Conservation (phyloP, 1,140 invertebrate genomes). For the Vollenhovia emeryi region DNA sequence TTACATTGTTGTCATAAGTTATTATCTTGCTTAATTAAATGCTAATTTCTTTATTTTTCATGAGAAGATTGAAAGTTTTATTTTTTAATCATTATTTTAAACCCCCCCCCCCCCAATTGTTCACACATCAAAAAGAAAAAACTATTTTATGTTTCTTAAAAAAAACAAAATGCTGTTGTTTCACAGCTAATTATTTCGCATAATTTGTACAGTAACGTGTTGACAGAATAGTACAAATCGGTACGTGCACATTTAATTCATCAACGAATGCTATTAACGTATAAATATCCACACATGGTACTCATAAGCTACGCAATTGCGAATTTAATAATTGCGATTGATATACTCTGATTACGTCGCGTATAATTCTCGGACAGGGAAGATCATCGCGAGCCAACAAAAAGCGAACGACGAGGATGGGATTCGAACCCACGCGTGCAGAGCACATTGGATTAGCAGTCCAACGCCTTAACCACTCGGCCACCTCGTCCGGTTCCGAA, state of each 20-base stretch:
- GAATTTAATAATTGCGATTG: background rate
- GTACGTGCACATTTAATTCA: background rate
- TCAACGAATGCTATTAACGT: background rate
- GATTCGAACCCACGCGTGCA: constrained; percentile 95
- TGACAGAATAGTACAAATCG: background rate
- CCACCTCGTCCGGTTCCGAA: constrained; percentile 89
- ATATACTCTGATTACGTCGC: background rate
- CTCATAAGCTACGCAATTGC: background rate
- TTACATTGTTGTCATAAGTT: background rate
- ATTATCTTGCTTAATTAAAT: background rate
- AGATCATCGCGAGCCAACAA: constrained; percentile 35
- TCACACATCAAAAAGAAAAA: background rate
- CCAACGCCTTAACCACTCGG: constrained; percentile 96
- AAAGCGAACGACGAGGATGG: constrained; percentile 90
- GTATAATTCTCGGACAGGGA: background rate
- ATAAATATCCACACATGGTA: background rate
- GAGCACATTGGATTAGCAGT: constrained; percentile 92
- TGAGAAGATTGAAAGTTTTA: background rate
- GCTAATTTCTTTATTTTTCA: background rate
- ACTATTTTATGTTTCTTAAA: background rate
- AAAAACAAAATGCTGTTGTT: background rate
- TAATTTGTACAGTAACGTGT: background rate
- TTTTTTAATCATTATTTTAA: background rate
- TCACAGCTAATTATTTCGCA: background rate
- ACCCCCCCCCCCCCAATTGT: too few relatives aligned